These are phyloP conservation scores for Pygoscelis adeliae DNA, from an alignment of 2,113 vertebrate genomes.

Conservation along the genomic window DNA sequence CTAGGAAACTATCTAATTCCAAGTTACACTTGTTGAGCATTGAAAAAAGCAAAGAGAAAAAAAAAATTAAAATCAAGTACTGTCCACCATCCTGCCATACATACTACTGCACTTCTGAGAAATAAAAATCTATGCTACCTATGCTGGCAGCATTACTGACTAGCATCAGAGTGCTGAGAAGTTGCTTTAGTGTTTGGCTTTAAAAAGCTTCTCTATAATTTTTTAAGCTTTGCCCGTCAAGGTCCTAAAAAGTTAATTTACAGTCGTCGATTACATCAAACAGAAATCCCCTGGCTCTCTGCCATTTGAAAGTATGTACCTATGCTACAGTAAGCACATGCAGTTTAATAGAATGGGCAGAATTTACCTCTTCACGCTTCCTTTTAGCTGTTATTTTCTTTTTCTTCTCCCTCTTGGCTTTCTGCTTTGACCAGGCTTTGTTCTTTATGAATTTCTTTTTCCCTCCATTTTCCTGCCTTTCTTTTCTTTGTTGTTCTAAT, in stretches of 20 bases:
- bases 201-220: background rate
- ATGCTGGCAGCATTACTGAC: background rate
- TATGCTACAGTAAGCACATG: background rate
- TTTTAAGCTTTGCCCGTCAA: background rate
- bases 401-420: conserved; percentile 85
- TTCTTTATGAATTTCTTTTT: conserved; percentile 80
- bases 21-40: background rate
- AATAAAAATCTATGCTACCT: background rate
- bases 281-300: background rate
- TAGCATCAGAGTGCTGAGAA: background rate
- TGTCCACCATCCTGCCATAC: background rate
- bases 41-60: background rate
- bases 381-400: conserved; percentile 85
- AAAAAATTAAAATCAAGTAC: background rate
- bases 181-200: background rate
- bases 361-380: conserved; percentile 81
- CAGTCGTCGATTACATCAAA: background rate
- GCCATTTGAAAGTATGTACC: background rate
- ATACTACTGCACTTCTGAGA: background rate
- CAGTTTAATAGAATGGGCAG: background rate
- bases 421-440: conserved; percentile 95
- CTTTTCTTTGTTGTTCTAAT: conserved; percentile 77
- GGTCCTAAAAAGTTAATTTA: background rate
- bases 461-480: conserved; percentile 31
- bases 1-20: background rate